A percentile compares a stretch with the other conserved stretches of the same genome.
Evolutionary conservation across 2,797 vertebrate species (phyloP).

Genomic region (Sebastes kiyomatsui): DNA sequence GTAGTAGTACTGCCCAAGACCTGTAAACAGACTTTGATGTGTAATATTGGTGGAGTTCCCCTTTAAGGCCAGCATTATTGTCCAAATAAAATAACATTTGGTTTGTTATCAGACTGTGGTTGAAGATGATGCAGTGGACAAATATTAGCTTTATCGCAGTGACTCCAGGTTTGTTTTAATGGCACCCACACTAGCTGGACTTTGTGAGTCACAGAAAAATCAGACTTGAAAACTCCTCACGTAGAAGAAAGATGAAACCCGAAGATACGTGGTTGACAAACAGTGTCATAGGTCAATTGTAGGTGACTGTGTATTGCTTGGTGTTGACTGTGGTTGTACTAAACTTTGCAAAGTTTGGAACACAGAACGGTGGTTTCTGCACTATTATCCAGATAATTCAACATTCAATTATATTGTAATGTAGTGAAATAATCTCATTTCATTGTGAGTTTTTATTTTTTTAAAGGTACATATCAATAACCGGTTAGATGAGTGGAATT

Average conservation of each 20-base stretch:
- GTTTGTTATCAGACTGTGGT: slow-evolving; percentile 11
- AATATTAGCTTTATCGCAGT: neutral
- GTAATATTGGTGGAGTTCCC: neutral
- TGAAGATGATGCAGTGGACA: neutral
- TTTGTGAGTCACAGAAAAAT: neutral
- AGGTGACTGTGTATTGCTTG: neutral
- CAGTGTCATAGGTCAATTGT: neutral
- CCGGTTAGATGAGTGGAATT: neutral
- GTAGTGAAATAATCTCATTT: neutral
- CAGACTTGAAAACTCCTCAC: neutral
- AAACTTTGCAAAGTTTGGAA: neutral
- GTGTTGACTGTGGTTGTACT: neutral
- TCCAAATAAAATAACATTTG: neutral
- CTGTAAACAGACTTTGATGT: neutral
- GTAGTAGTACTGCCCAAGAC: neutral
- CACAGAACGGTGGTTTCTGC: neutral
- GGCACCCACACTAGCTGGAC: neutral
- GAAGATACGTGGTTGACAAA: neutral
- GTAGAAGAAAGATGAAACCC: neutral
- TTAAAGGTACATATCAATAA: neutral
- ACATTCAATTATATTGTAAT: neutral
- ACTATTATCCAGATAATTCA: neutral
- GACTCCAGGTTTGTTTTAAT: neutral
- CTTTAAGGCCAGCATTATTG: neutral
- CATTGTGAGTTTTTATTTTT: neutral